Percentiles rank a stretch among this genome's conserved stretches.
These are phyloP conservation scores for Coenobita brevimanus DNA, from an alignment of 1,140 invertebrate species.

Conservation along the genomic window DNA sequence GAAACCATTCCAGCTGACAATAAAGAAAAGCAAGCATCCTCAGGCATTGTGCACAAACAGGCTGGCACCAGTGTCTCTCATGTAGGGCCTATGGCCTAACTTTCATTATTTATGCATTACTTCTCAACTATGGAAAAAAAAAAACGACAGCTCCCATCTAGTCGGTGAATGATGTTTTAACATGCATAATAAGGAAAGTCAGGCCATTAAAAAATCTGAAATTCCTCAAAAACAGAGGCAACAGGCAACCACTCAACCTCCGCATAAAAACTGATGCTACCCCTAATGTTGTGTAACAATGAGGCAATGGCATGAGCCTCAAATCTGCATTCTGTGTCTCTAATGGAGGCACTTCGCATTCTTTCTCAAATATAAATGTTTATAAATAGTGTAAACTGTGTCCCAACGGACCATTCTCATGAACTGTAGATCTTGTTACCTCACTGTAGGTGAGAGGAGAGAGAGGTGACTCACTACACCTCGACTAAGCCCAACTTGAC, in stretches of 20 bases:
- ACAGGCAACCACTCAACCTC: conserved; percentile 62
- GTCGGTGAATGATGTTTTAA: not conserved
- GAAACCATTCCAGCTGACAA: conserved; percentile 39
- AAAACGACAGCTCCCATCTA: not conserved
- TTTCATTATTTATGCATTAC: conserved; percentile 35
- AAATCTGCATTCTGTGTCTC: conserved; percentile 57
- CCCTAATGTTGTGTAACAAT: conserved; percentile 53
- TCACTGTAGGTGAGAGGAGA: conserved; percentile 61
- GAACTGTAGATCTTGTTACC: conserved; percentile 61
- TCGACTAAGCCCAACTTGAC: conserved; percentile 65
- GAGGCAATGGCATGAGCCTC: conserved; percentile 51
- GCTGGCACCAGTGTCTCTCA: conserved; percentile 65
- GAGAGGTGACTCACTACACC: conserved; percentile 64
- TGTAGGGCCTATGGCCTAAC: conserved; percentile 59
- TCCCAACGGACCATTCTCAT: conserved; percentile 58
- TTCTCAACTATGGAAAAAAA: not conserved
- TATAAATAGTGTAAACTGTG: conserved; percentile 62
- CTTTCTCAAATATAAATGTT: conserved; percentile 62
- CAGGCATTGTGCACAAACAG: conserved; percentile 28
- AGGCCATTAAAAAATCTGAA: conserved; percentile 43
- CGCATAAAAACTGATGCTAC: conserved; percentile 56
- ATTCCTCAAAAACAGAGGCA: conserved; percentile 60
- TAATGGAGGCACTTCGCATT: conserved; percentile 63
- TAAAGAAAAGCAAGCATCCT: conserved; percentile 35
- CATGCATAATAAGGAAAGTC: conserved; percentile 44